Conservation (phyloP, 1,140 invertebrate species). For the Drosophila quadrilineata region DNA sequence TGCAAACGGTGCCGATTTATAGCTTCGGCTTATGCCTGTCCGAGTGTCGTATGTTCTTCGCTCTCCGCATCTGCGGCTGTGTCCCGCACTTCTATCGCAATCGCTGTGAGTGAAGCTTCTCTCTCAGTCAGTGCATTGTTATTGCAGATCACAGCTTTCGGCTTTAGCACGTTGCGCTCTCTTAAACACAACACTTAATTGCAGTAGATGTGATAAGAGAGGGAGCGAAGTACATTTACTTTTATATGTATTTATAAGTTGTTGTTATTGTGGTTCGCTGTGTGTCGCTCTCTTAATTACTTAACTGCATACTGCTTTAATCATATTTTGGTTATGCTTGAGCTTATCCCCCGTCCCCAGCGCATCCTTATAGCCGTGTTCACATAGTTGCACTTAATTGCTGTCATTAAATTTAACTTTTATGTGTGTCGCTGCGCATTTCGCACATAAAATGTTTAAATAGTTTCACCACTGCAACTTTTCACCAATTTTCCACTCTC, state of each 20-base stretch:
- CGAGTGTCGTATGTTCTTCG: constrained; percentile 85
- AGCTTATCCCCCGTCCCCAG: not conserved
- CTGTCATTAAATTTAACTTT: constrained; percentile 69
- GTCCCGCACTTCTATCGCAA: constrained; percentile 84
- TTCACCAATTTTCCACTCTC: constrained; percentile 10
- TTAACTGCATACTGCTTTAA: constrained; percentile 21
- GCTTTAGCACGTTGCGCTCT: no score
- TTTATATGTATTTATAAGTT: no score
- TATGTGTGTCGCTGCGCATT: constrained; percentile 48
- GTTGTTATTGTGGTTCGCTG: no score
- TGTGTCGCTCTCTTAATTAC: constrained; percentile 4
- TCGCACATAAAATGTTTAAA: constrained; percentile 67
- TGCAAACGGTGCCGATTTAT: constrained; percentile 85
- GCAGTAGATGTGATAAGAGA: no score
- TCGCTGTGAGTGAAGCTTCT: constrained; percentile 52
- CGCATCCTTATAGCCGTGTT: not conserved
- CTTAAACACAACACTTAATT: no score
- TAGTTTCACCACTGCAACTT: constrained; percentile 60
- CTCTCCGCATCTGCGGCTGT: constrained; percentile 84
- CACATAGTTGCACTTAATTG: constrained; percentile 77
- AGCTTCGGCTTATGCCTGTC: constrained; percentile 86
- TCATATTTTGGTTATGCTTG: constrained; percentile 47
- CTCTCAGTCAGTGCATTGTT: not conserved
- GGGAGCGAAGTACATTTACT: no score
- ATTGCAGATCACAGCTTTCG: no score